These are phyloP conservation scores for Paedocypris micromegethes DNA, from an alignment of 2,797 vertebrate species.

Conservation along the genomic window DNA sequence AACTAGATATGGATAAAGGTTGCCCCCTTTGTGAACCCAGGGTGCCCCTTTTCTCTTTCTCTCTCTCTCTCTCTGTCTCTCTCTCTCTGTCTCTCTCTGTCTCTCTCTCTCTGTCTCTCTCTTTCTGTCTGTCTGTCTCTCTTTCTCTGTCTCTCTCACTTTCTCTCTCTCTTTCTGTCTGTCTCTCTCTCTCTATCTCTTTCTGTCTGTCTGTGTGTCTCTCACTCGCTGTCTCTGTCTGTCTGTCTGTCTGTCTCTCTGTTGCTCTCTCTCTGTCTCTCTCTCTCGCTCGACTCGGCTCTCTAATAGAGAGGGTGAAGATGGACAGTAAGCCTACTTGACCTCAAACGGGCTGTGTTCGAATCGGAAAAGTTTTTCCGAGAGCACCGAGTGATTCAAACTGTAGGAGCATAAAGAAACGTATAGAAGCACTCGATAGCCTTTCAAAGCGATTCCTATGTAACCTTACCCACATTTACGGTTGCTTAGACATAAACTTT, in stretches of 20 bases:
- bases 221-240: neutral
- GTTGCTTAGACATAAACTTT: constrained; percentile 37
- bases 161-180: too few relatives aligned
- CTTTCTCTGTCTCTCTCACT: too few relatives aligned
- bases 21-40: constrained; percentile 39
- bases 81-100: too few relatives aligned
- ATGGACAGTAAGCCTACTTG: constrained; percentile 18
- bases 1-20: constrained; percentile 41
- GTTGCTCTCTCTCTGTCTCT: constrained; percentile 33
- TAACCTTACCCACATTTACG: constrained; percentile 36
- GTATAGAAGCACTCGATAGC: constrained; percentile 29
- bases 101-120: too few relatives aligned
- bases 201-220: too few relatives aligned
- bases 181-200: too few relatives aligned
- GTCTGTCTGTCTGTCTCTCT: neutral
- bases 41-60: constrained; percentile 45
- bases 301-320: constrained; percentile 10
- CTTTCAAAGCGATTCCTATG: constrained; percentile 30
- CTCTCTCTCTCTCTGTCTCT: neutral
- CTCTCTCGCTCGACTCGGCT: constrained; percentile 7
- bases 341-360: constrained; percentile 2
- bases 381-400: neutral
- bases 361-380: too few relatives aligned
- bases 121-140: too few relatives aligned
- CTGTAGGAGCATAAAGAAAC: constrained; percentile 4